These are phyloP conservation scores for Latrodectus geometricus DNA, from an alignment of 1,140 invertebrate genomes.

Conservation along the genomic window DNA sequence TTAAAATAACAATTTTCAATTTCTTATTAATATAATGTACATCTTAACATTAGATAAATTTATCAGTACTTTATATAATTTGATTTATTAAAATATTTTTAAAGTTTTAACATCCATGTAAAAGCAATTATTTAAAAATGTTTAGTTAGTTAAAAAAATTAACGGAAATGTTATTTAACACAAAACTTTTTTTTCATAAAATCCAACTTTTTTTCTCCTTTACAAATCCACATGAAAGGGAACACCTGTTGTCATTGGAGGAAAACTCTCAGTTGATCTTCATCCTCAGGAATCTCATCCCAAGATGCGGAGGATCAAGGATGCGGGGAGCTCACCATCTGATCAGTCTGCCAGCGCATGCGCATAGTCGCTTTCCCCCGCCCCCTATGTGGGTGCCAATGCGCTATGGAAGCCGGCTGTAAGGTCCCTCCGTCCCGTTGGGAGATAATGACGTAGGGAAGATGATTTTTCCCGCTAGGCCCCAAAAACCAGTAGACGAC, in stretches of 20 bases:
- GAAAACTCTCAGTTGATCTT: not conserved
- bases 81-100: too few species aligned
- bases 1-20: too few species aligned
- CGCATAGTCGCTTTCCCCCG: not conserved
- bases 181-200: too few species aligned
- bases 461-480: slow-evolving; percentile 35
- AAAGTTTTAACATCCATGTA: too few species aligned
- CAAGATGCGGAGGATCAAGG: slow-evolving; percentile 31
- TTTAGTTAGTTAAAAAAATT: too few species aligned
- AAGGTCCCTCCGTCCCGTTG: slow-evolving; percentile 9
- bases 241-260: slow-evolving; percentile 20
- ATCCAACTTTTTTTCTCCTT: too few species aligned
- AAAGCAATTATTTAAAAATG: too few species aligned
- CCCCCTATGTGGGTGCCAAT: slow-evolving; percentile 22
- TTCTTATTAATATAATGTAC: too few species aligned
- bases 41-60: too few species aligned
- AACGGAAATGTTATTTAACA: too few species aligned
- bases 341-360: not conserved
- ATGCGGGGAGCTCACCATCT: slow-evolving; percentile 2
- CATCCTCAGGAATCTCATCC: not conserved
- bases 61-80: too few species aligned
- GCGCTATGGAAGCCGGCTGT: slow-evolving; percentile 19
- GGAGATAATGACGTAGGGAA: slow-evolving; percentile 13
- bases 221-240: not conserved
- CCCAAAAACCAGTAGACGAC: slow-evolving; percentile 34